Evolutionary conservation across 1,140 invertebrate genomes (phyloP).

Genomic region (Hyles vespertilio): DNA sequence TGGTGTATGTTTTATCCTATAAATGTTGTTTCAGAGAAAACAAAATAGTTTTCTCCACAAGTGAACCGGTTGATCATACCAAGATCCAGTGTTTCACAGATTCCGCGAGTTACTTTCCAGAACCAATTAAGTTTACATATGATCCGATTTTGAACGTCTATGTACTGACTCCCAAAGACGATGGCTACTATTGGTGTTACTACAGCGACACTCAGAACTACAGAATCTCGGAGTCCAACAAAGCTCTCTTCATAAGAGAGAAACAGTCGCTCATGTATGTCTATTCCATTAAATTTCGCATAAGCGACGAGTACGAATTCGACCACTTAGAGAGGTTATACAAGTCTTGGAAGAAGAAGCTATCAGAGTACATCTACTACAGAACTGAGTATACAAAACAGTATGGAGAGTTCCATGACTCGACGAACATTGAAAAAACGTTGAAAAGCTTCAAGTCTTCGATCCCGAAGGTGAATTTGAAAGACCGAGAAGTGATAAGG

Average conservation of each 20-base stretch:
- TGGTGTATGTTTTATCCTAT: neutral
- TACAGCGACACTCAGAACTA: constrained; percentile 32
- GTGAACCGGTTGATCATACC: constrained; percentile 33
- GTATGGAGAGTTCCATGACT: constrained; percentile 24
- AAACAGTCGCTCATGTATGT: constrained; percentile 38
- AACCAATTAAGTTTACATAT: constrained; percentile 30
- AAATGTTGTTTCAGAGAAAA: constrained; percentile 41
- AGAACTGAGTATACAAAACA: constrained; percentile 37
- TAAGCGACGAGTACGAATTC: constrained; percentile 27
- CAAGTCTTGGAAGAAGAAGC: constrained; percentile 33
- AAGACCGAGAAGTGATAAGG: constrained; percentile 20
- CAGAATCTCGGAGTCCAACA: constrained; percentile 50
- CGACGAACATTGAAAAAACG: constrained; percentile 32
- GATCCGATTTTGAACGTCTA: constrained; percentile 29
- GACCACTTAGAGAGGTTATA: constrained; percentile 35
- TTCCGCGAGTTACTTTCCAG: constrained; percentile 46
- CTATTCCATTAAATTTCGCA: constrained; percentile 44
- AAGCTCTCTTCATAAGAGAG: constrained; percentile 49
- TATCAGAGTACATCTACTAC: constrained; percentile 51
- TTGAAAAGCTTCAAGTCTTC: constrained; percentile 23
- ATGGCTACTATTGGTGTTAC: constrained; percentile 69
- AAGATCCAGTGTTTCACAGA: constrained; percentile 63
- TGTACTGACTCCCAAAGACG: constrained; percentile 36
- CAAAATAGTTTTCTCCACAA: constrained; percentile 38
- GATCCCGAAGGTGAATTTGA: constrained; percentile 31